phyloP scores from a whole-genome alignment of 1,140 invertebrate genomes.

The Platorchestia sp. region DNA sequence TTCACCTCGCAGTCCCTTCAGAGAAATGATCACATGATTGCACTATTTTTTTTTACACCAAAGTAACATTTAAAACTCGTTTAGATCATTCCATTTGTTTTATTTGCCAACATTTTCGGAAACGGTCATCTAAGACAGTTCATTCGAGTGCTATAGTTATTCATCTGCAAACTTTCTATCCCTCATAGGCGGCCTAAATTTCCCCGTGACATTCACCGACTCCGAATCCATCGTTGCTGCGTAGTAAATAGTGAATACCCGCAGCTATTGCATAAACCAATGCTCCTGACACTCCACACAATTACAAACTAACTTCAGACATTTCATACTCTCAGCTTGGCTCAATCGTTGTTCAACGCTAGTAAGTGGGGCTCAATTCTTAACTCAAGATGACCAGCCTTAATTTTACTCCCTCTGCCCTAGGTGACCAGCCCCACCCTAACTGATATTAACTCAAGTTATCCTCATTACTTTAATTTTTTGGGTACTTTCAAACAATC shows the following conservation, averaged over 20 bases:
- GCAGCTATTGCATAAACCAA: not conserved
- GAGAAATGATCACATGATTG: not conserved
- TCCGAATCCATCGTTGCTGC: not conserved
- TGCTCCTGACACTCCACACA: not conserved
- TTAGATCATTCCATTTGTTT: too few species aligned
- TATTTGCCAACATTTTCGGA: too few species aligned
- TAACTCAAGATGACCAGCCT: not conserved
- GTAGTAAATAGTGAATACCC: not conserved
- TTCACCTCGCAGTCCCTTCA: not conserved
- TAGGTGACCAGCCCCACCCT: not conserved
- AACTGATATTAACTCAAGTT: not conserved
- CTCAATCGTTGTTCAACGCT: too few species aligned
- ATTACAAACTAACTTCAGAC: not conserved
- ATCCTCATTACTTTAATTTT: too few species aligned
- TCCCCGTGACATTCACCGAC: not conserved
- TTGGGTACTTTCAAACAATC: not conserved
- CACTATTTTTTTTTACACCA: too few species aligned
- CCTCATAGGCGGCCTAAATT: not conserved
- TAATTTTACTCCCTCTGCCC: not conserved
- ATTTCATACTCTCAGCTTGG: not conserved
- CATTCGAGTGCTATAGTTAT: not conserved
- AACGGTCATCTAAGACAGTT: not conserved
- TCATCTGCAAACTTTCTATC: not conserved
- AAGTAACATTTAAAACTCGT: too few species aligned
- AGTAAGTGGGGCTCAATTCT: not conserved